A percentile compares a stretch with the other conserved stretches of the same genome.
phyloP scores from a whole-genome alignment of 2,113 vertebrate genomes.

The Martes martes region DNA sequence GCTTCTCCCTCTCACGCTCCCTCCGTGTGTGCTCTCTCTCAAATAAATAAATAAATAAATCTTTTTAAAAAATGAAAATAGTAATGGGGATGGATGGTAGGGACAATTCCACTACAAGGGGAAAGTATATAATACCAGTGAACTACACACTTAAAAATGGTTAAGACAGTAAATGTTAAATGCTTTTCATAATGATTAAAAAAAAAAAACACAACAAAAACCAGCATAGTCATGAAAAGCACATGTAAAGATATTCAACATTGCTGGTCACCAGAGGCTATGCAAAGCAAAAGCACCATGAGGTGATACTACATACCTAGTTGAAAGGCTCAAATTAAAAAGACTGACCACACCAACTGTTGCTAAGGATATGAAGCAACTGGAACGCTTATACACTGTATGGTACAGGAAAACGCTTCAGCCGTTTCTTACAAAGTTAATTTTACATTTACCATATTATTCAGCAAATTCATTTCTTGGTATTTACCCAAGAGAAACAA shows the following conservation, averaged over 20 bases:
- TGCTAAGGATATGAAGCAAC: neutral
- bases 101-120: neutral
- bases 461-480: neutral
- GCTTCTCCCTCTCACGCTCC: neutral
- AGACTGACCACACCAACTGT: neutral
- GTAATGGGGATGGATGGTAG: neutral
- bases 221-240: neutral
- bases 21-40: too few species aligned
- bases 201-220: neutral
- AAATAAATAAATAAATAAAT: too few species aligned
- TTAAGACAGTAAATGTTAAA: neutral
- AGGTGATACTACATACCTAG: neutral
- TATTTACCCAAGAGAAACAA: neutral
- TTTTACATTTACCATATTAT: neutral
- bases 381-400: neutral
- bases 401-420: neutral
- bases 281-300: neutral
- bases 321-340: neutral
- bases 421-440: neutral
- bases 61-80: neutral
- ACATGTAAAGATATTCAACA: neutral
- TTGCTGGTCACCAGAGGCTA: neutral
- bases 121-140: neutral
- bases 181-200: neutral
- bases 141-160: neutral